Base-by-base conservation (phyloP, 2,797 vertebrate species). In the Megaceryle alcyon region DNA sequence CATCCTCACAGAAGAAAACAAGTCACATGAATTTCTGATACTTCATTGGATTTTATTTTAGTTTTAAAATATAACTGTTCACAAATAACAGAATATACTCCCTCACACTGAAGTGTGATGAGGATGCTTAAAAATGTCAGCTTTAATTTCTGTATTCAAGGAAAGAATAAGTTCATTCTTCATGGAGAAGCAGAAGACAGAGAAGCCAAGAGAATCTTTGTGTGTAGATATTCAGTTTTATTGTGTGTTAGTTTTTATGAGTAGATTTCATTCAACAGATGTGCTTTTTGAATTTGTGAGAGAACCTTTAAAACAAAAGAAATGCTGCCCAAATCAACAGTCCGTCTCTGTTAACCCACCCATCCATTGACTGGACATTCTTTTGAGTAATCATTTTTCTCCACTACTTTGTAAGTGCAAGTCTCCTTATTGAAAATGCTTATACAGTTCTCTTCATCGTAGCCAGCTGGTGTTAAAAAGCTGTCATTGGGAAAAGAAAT, bases 351-450 rank as follows among this genome's bases (percentile, higher is more conserved):
- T 82, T 92, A 95, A 8, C 39, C 63, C 44, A 95, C 77, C 82
- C 70, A 86, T 2, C 0, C 5, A 35, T 17, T 1, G 17, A 80
- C 72, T 7, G 29, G 33, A 6, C 96, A 94, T 82, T 86, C 88
- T 77, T 95, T 94, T 28, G 92, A 90, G 71, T 56, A 46, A 66
- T 96, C 29, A 7, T 60, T 5, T 64, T 96, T 96, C 63, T 96
- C 82, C 39, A 96, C 89, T 37, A 94, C 88, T 93, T 73, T 60
- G 3, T 86, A 96, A 65, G 65, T 35, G 59, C 96, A 97, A 33
- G 59, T 78, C 10, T 79, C 25, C n/a, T 92, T 46, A 61, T 53
- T 53, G 70, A 97, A 95, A 88, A 96, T 70, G 3, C 20, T 48
- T 48, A 54, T 29, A 21, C 89, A 92, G 31, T 96, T 94, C 46